A percentile compares a stretch with the other conserved stretches of the same genome.
phyloP scores from a whole-genome alignment of 2,113 vertebrate genomes.

The Coracopsis vasa region DNA sequence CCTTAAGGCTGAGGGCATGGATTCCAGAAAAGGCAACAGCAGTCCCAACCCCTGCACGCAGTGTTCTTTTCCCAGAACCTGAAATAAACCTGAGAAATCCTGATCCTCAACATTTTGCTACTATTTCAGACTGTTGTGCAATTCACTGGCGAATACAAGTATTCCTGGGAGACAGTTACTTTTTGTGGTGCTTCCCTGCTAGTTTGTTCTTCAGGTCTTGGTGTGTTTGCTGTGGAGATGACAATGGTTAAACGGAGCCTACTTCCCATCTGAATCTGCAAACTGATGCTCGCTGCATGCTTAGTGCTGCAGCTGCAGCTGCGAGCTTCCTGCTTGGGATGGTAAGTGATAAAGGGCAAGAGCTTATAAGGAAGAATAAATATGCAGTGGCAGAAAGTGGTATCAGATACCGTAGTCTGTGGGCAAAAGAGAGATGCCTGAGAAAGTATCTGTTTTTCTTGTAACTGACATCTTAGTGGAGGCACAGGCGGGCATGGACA shows the following conservation, averaged over 20 bases:
- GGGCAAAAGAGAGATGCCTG: neutral
- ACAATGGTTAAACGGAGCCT: neutral
- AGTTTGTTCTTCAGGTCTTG: neutral
- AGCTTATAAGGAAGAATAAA: neutral
- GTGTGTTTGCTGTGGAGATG: neutral
- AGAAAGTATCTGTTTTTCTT: neutral
- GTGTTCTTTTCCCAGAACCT: constrained; percentile 18
- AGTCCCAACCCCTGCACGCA: neutral
- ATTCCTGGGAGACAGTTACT: neutral
- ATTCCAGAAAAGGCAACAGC: constrained; percentile 21
- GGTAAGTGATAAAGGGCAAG: neutral
- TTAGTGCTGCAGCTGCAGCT: neutral
- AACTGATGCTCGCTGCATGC: rapidly evolving
- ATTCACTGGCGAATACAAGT: neutral
- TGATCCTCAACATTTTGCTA: neutral
- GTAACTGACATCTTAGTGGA: neutral
- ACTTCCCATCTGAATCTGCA: neutral
- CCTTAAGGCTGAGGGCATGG: neutral
- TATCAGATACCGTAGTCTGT: neutral
- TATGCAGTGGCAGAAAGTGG: neutral
- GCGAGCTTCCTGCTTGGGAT: neutral
- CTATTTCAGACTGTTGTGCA: neutral
- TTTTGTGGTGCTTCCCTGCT: neutral
- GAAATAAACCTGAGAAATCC: constrained; percentile 35
- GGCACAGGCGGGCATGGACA: neutral